phyloP scores from a whole-genome alignment of 2,797 vertebrate genomes.

The Eospalax fontanierii region DNA sequence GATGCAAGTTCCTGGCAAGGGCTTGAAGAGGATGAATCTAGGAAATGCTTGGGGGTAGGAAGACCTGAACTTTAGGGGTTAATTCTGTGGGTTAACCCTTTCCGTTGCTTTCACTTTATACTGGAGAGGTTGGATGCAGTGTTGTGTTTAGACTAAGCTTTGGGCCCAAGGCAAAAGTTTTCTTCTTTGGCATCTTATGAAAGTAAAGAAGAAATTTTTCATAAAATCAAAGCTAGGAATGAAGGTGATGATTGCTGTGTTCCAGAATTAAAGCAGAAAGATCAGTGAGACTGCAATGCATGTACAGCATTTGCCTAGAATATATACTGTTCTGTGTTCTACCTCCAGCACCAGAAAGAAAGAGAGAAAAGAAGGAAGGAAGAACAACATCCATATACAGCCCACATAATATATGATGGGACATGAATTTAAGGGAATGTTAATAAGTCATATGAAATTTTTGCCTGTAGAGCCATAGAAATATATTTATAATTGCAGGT shows the following conservation, averaged over 20 bases:
- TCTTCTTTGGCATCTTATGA: not conserved
- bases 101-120: not conserved
- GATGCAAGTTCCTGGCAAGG: conserved; percentile 51
- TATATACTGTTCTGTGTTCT: not conserved
- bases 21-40: conserved; percentile 11
- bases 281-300: not conserved
- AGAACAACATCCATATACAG: not conserved
- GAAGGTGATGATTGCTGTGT: not conserved
- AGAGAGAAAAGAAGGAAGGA: conserved; percentile 15
- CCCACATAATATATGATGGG: not conserved
- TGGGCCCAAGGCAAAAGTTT: not conserved
- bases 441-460: not conserved
- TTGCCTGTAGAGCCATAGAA: conserved; percentile 16
- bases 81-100: not conserved
- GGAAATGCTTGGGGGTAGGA: not conserved
- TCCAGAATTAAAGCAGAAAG: conserved; percentile 29
- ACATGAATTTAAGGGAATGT: not conserved
- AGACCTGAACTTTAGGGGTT: not conserved
- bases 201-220: not conserved
- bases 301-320: not conserved
- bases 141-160: not conserved
- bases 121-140: not conserved
- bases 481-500: conserved; percentile 19
- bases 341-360: not conserved
- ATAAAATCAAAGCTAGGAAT: conserved; percentile 52